Conservation (phyloP, 2,113 vertebrate species). For the Phylloscopus trochilus region DNA sequence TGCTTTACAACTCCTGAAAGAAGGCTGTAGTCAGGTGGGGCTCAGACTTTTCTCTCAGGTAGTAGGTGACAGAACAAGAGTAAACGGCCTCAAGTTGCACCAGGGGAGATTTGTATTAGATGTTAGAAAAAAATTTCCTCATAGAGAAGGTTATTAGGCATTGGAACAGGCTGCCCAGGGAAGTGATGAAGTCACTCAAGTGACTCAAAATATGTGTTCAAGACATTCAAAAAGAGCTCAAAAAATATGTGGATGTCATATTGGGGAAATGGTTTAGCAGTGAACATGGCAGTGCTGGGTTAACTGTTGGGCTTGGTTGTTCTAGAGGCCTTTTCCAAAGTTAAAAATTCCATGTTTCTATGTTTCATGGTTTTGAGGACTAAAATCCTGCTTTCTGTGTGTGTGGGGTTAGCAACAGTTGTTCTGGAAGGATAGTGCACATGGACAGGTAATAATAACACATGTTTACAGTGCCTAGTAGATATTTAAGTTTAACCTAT, state of each 20-base stretch:
- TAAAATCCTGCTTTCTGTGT: not conserved
- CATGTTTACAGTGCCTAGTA: not conserved
- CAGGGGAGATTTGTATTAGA: not conserved
- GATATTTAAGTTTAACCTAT: not conserved
- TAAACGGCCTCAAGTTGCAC: not conserved
- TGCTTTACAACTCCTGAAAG: not conserved
- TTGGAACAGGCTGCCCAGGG: not conserved
- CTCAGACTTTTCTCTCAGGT: not conserved
- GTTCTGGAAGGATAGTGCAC: not conserved
- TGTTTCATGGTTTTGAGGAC: not conserved
- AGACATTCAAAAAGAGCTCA: not conserved
- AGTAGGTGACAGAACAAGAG: not conserved
- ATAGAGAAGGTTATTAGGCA: not conserved
- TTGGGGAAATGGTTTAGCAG: not conserved
- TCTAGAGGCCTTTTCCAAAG: not conserved
- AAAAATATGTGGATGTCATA: accelerated
- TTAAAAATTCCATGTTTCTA: not conserved
- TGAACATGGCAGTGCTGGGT: not conserved
- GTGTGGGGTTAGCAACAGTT: not conserved
- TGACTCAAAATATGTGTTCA: not conserved
- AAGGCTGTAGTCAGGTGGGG: not conserved
- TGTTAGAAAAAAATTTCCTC: not conserved
- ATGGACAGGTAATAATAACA: not conserved
- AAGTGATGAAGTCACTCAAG: not conserved
- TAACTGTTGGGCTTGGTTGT: not conserved